Conservation (phyloP, 2,888 invertebrate genomes). For the Spodoptera littoralis region DNA sequence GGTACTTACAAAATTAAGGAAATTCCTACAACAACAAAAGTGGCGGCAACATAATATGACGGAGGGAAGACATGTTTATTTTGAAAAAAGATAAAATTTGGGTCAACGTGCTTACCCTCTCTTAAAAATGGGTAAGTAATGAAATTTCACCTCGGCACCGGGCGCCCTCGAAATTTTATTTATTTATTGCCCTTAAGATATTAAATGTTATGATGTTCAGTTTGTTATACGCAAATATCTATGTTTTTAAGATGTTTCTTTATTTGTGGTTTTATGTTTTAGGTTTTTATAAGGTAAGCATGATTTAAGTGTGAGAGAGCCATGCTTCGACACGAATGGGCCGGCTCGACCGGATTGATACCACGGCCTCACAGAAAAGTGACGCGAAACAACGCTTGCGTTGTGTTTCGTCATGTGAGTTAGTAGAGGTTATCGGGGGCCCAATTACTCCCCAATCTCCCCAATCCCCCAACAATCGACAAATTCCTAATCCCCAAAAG, state of each 20-base stretch:
- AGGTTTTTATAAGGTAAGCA: neutral
- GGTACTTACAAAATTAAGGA: constrained; percentile 41
- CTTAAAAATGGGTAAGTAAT: constrained; percentile 62
- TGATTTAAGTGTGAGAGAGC: too few relatives aligned
- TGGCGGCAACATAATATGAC: constrained; percentile 51
- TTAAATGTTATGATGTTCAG: constrained; percentile 38
- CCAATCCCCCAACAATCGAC: too few relatives aligned
- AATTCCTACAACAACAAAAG: constrained; percentile 38
- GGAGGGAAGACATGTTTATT: constrained; percentile 54
- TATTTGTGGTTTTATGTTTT: neutral
- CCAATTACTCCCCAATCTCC: too few relatives aligned
- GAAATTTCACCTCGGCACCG: constrained; percentile 59
- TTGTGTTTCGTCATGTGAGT: too few relatives aligned
- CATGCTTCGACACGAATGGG: too few relatives aligned
- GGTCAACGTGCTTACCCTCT: constrained; percentile 59
- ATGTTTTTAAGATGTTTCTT: too few relatives aligned
- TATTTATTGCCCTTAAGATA: constrained; percentile 52
- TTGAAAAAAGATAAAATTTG: constrained; percentile 60
- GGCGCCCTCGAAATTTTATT: constrained; percentile 48
- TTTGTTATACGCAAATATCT: neutral
- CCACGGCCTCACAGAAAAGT: too few relatives aligned
- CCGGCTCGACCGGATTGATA: too few relatives aligned
- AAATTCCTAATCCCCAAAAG: too few relatives aligned
- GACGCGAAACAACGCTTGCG: too few relatives aligned
- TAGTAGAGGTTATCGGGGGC: too few relatives aligned